Base-by-base conservation (phyloP, 2,113 vertebrate species). In the Saccopteryx bilineata region DNA sequence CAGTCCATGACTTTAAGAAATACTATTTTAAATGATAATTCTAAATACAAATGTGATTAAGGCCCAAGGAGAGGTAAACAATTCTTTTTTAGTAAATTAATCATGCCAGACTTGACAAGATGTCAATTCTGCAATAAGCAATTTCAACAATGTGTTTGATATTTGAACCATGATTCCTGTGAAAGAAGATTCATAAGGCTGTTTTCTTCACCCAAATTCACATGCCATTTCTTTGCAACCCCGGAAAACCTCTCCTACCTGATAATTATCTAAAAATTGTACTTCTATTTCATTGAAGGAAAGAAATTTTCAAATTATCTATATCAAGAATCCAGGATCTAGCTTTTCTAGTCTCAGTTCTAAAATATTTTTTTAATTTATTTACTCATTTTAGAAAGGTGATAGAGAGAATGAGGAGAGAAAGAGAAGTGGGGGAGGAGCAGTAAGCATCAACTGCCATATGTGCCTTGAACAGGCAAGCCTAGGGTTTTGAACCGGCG, bases 1-100 rank as follows among this genome's bases (percentile, higher is more conserved):
- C 33, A 93, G 56, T 90, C 83, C 79, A n/a, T 65, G 66, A 50
- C 66, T 93, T 93, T 81, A 24, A 89, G 33, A 58, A 97, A 82
- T 52, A 91, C 1, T 52, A 87, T 66, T 90, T 85, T 96, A 75
- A 75, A 63, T 80, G 17, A 84, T 85, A 80, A 71, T 72, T 89
- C 61, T 81, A 93, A 91, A 33, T 63, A 28, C 2, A 72, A 86
- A 71, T 92, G 50, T 71, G 39, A 81, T 66, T 87, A 86, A 78
- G 80, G 14, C 82, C 9, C 66, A 79, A 11, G 26, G 19, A 87
- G 23, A 90, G 12, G 46, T 78, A 80, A 91, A 69, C 14, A 82
- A 50, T 50, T 78, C 79, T 50, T 80, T 66, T 18, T 79, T 61
- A 69, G 74, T 56, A 86, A 92, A 78, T 95, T 86, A 86, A 95